Percentiles rank a stretch among this genome's conserved stretches.
These are phyloP conservation scores for Aplochiton taeniatus DNA, from an alignment of 2,797 vertebrate genomes.

Conservation along the genomic window DNA sequence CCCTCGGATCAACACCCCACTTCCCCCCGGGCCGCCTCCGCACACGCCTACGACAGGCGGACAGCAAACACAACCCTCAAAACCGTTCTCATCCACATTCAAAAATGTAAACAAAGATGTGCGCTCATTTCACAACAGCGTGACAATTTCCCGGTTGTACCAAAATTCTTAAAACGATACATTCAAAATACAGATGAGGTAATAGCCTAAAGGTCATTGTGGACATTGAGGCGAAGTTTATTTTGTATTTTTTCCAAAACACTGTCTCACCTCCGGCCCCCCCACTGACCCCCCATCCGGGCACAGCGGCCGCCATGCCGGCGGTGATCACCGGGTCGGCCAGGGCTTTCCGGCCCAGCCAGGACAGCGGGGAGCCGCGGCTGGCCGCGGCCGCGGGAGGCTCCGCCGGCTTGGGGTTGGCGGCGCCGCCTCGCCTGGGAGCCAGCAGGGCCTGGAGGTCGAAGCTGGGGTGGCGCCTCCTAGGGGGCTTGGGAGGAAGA, in stretches of 20 bases:
- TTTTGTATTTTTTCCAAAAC: no score
- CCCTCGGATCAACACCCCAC: constrained; percentile 83
- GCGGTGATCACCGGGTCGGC: constrained; percentile 77
- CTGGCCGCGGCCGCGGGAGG: constrained; percentile 40
- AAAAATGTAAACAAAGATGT: no score
- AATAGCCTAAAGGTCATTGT: no score
- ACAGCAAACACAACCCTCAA: constrained; percentile 23
- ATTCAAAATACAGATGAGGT: no score
- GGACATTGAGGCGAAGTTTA: no score
- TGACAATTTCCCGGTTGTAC: no score
- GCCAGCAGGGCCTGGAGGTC: constrained; percentile 80
- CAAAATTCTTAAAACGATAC: no score
- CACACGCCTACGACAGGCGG: constrained; percentile 21
- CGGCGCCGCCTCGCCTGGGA: constrained; percentile 64
- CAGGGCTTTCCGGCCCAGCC: constrained; percentile 72
- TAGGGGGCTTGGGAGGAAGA: constrained; percentile 71
- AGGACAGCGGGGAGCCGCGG: constrained; percentile 73
- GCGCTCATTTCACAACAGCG: no score
- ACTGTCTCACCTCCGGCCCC: neutral
- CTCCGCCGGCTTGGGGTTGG: constrained; percentile 26
- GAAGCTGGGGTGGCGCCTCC: constrained; percentile 79
- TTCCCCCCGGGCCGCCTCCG: constrained; percentile 37
- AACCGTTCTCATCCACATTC: neutral
- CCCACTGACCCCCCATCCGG: constrained; percentile 59
- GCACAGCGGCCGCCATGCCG: constrained; percentile 74